Conservation (phyloP, 2,113 vertebrate species). For the Aplodontia rufa region DNA sequence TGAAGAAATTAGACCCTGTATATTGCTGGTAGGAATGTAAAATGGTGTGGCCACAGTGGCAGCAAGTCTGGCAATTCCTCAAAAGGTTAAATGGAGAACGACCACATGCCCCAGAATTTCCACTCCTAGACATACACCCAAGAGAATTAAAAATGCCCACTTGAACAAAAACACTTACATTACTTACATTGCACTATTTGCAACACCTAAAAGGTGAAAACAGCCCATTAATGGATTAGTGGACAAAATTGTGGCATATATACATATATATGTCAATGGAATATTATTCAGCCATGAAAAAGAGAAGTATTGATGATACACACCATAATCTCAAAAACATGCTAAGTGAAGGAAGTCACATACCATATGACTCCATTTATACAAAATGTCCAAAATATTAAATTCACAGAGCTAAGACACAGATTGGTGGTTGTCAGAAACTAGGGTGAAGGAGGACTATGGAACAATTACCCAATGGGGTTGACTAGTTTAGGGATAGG, state of each 20-base stretch:
- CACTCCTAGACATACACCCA: background rate
- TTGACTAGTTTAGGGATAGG: background rate
- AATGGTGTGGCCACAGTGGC: background rate
- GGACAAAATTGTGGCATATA: background rate
- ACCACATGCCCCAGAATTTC: background rate
- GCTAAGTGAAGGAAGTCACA: background rate
- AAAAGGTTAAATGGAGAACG: background rate
- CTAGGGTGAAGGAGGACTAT: fast-evolving
- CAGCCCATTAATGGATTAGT: background rate
- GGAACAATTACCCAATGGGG: background rate
- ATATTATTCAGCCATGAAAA: background rate
- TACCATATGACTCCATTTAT: background rate
- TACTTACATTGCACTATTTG: background rate
- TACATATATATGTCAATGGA: background rate
- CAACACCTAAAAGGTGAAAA: background rate
- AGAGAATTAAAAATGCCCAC: background rate
- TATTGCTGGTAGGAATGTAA: background rate
- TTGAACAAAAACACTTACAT: background rate
- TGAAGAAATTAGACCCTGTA: background rate
- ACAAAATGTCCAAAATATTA: no score
- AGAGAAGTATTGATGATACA: background rate
- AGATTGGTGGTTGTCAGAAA: background rate
- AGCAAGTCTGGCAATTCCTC: background rate
- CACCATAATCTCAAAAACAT: background rate
- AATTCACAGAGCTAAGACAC: background rate